Conservation (phyloP, 2,888 invertebrate species). For the Isotomurus palustris region DNA sequence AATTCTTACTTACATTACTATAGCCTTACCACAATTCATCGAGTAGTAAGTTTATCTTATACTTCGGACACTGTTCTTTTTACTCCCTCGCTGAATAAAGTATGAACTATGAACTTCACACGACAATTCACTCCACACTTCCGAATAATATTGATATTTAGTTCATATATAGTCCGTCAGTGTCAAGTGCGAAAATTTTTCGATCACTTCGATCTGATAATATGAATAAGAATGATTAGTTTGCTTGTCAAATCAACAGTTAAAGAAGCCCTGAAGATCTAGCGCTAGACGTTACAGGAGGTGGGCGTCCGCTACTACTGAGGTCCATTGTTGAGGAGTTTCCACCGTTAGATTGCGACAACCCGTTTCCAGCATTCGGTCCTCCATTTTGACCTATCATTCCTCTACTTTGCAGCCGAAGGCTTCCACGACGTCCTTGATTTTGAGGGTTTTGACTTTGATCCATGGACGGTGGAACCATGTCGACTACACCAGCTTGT, state of each 20-base stretch:
- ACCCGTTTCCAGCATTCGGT: conserved; percentile 21
- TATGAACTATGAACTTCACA: not conserved
- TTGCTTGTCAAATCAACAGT: not conserved
- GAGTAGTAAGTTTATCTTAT: too few relatives aligned
- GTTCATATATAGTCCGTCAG: not conserved
- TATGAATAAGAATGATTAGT: not conserved
- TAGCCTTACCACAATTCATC: too few relatives aligned
- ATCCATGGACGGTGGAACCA: conserved; percentile 29
- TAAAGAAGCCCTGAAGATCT: conserved; percentile 37
- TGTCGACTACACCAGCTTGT: conserved; percentile 27
- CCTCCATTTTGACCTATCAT: conserved; percentile 33
- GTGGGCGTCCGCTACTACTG: conserved; percentile 29
- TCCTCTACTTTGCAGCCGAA: conserved; percentile 39
- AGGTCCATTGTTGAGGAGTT: conserved; percentile 31
- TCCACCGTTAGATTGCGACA: conserved; percentile 26
- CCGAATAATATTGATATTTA: not conserved
- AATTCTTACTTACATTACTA: too few relatives aligned
- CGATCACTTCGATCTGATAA: not conserved
- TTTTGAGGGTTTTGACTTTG: conserved; percentile 30
- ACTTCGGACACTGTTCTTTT: too few relatives aligned
- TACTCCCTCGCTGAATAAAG: too few relatives aligned
- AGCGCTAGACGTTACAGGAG: conserved; percentile 23
- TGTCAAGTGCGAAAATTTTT: not conserved
- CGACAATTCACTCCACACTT: too few relatives aligned
- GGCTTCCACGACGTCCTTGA: conserved; percentile 39